phyloP scores from a whole-genome alignment of 2,888 invertebrate genomes.

The Yponomeuta evonymella region DNA sequence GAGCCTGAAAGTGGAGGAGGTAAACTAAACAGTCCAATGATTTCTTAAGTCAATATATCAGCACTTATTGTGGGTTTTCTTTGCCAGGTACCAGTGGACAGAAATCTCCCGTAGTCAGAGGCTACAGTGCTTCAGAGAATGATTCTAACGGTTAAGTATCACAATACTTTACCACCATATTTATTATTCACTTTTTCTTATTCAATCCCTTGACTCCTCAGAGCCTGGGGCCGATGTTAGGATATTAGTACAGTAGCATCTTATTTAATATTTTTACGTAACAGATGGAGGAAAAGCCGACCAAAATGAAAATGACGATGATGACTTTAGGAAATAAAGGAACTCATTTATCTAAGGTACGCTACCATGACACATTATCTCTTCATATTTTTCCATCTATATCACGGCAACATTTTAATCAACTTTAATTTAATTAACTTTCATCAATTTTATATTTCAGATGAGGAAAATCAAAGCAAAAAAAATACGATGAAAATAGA shows the following conservation, averaged over 20 bases:
- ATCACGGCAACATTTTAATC: too few relatives aligned
- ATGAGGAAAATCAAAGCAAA: too few relatives aligned
- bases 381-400: too few relatives aligned
- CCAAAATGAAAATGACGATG: background rate
- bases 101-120: background rate
- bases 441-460: too few relatives aligned
- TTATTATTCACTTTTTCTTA: too few relatives aligned
- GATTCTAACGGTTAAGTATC: background rate
- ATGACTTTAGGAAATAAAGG: background rate
- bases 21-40: background rate
- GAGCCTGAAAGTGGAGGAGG: conserved; percentile 2
- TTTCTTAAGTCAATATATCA: background rate
- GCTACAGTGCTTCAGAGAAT: background rate
- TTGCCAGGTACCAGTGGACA: background rate
- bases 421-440: too few relatives aligned
- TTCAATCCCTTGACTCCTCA: background rate
- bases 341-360: background rate
- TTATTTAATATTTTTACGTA: background rate
- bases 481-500: too few relatives aligned
- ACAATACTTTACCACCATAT: background rate
- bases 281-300: background rate
- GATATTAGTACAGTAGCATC: too few relatives aligned
- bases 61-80: background rate
- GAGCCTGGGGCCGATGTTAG: too few relatives aligned
- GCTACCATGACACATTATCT: too few relatives aligned